phyloP scores from a whole-genome alignment of 2,888 invertebrate species.

The Eledona agricola region DNA sequence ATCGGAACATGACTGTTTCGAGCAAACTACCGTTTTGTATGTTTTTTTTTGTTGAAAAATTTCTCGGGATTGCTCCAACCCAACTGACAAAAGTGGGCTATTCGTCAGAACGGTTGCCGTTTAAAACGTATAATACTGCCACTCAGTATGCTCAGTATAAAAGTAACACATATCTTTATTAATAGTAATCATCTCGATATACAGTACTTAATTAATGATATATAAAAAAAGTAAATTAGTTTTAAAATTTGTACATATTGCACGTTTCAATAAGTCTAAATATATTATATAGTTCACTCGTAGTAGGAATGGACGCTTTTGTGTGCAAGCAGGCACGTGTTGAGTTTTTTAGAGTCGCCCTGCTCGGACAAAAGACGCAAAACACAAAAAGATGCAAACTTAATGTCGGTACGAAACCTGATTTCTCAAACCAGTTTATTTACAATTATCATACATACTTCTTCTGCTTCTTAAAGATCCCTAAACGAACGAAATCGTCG shows the following conservation, averaged over 20 bases:
- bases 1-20: slow-evolving; percentile 48
- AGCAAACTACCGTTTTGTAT: slow-evolving; percentile 42
- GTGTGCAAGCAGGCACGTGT: slow-evolving; percentile 44
- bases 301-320: slow-evolving; percentile 53
- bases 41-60: too few relatives aligned
- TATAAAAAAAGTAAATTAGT: slow-evolving; percentile 62
- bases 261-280: slow-evolving; percentile 66
- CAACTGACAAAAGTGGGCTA: slow-evolving; percentile 39
- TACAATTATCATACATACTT: slow-evolving; percentile 45
- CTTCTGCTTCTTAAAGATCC: too few relatives aligned
- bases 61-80: slow-evolving; percentile 43
- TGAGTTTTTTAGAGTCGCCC: slow-evolving; percentile 17
- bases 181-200: slow-evolving; percentile 59
- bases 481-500: slow-evolving; percentile 26
- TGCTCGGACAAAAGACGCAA: slow-evolving; percentile 45
- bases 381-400: slow-evolving; percentile 48
- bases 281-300: slow-evolving; percentile 52
- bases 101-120: slow-evolving; percentile 34
- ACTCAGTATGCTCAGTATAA: slow-evolving; percentile 62
- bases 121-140: slow-evolving; percentile 59
- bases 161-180: slow-evolving; percentile 60
- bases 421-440: slow-evolving; percentile 39
- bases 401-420: slow-evolving; percentile 38
- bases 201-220: slow-evolving; percentile 60
- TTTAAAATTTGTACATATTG: slow-evolving; percentile 80